Evolutionary conservation across 2,888 invertebrate species (phyloP).

Genomic region (Acanthococcus lagerstroemiae): DNA sequence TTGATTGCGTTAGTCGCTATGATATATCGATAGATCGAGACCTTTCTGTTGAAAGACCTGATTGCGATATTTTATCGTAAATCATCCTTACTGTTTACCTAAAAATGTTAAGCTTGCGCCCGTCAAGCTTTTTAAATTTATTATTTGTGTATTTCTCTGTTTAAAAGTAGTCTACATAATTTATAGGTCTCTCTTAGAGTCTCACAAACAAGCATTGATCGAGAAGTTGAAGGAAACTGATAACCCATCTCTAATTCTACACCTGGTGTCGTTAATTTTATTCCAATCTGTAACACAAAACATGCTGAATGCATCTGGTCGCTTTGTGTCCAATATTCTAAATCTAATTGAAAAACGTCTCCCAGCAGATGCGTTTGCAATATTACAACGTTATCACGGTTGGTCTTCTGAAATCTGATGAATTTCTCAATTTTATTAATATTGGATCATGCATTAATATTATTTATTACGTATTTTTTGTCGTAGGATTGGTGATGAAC

Average conservation of each 20-base stretch:
- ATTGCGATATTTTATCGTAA: no score
- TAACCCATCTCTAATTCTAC: constrained; percentile 69
- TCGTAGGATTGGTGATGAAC: constrained; percentile 55
- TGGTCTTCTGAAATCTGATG: constrained; percentile 4
- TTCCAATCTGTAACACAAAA: constrained; percentile 70
- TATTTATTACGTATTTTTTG: constrained; percentile 33
- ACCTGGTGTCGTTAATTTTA: constrained; percentile 64
- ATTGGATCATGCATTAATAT: background rate
- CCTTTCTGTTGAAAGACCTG: no score
- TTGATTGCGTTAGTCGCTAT: no score
- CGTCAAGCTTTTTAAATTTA: no score
- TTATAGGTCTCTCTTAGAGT: constrained; percentile 58
- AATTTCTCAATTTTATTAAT: background rate
- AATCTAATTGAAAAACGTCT: constrained; percentile 60
- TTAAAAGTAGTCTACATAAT: no score
- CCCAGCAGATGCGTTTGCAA: constrained; percentile 52
- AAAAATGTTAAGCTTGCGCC: no score
- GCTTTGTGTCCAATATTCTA: constrained; percentile 76
- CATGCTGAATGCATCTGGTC: constrained; percentile 85
- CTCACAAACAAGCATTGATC: constrained; percentile 69
- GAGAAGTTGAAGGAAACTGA: constrained; percentile 63
- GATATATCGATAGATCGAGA: no score
- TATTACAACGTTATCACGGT: constrained; percentile 66
- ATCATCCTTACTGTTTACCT: no score
- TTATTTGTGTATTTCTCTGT: no score